Evolutionary conservation across 2,888 invertebrate species (phyloP).

Genomic region (Habroteleia sp.): DNA sequence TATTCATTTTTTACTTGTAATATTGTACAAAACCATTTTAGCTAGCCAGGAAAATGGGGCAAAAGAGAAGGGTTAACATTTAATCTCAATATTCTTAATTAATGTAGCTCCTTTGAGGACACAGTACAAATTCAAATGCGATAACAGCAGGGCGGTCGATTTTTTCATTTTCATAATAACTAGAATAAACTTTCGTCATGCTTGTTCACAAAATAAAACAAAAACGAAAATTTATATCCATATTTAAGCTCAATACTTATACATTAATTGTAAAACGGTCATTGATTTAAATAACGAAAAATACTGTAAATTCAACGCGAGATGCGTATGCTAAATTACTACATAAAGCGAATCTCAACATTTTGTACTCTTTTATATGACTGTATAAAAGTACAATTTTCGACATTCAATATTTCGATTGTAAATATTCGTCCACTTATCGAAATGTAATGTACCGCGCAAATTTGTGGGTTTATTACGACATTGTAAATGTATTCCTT

Average conservation of each 20-base stretch:
- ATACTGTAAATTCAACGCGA: slow-evolving; percentile 36
- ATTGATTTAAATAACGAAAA: slow-evolving; percentile 6
- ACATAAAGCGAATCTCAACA: slow-evolving; percentile 38
- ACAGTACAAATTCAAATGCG: slow-evolving; percentile 66
- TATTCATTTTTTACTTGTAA: slow-evolving; percentile 64
- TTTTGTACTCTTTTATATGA: slow-evolving; percentile 52
- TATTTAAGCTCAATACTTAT: slow-evolving; percentile 11
- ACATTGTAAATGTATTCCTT: slow-evolving; percentile 34
- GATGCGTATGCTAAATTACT: slow-evolving; percentile 8
- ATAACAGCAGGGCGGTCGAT: slow-evolving; percentile 52
- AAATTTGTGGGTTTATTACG: slow-evolving; percentile 26
- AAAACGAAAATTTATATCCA: slow-evolving; percentile 1
- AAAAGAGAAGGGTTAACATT: too few species aligned
- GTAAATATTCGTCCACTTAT: slow-evolving; percentile 46
- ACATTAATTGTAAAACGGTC: slow-evolving; percentile 1
- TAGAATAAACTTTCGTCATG: slow-evolving; percentile 8
- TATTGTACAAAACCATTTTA: slow-evolving; percentile 65
- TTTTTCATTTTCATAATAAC: slow-evolving; percentile 13
- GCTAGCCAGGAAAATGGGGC: too few species aligned
- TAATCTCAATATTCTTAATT: slow-evolving; percentile 60
- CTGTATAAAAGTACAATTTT: slow-evolving; percentile 39
- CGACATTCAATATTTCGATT: slow-evolving; percentile 33
- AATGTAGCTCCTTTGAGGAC: slow-evolving; percentile 58
- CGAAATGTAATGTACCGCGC: slow-evolving; percentile 11
- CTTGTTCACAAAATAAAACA: slow-evolving; percentile 6